Percentiles rank a stretch among this genome's conserved stretches.
Conservation (phyloP, 2,797 vertebrate genomes). For the Sebastolobus alascanus region DNA sequence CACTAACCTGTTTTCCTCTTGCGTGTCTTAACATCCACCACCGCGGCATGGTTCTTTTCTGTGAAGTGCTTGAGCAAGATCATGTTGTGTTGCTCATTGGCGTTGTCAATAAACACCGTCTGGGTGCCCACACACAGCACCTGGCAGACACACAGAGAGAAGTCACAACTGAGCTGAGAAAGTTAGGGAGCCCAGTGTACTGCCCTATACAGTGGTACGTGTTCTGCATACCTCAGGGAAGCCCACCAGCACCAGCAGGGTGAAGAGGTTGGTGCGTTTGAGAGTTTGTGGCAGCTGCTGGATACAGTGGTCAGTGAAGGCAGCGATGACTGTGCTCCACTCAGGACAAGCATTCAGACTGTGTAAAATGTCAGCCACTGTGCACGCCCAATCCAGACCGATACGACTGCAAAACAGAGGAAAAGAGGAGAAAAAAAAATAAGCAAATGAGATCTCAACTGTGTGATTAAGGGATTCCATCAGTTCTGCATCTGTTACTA, state of each 20-base stretch:
- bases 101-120: slow-evolving; percentile 96
- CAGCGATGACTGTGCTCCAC: slow-evolving; percentile 90
- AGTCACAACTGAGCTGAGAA: slow-evolving; percentile 5
- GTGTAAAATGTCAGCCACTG: slow-evolving; percentile 94
- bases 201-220: neutral
- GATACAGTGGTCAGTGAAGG: slow-evolving; percentile 94
- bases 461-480: neutral
- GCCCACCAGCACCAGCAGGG: slow-evolving; percentile 94
- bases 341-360: slow-evolving; percentile 89
- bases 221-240: slow-evolving; percentile 92
- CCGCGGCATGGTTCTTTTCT: slow-evolving; percentile 96
- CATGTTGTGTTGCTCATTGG: slow-evolving; percentile 94
- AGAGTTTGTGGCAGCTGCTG: slow-evolving; percentile 93
- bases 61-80: slow-evolving; percentile 98
- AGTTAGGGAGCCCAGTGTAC: neutral
- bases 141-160: slow-evolving; percentile 71
- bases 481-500: neutral
- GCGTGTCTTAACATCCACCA: slow-evolving; percentile 95
- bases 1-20: slow-evolving; percentile 95
- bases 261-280: slow-evolving; percentile 97
- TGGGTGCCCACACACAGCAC: slow-evolving; percentile 97
- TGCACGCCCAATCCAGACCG: slow-evolving; percentile 97
- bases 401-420: slow-evolving; percentile 86
- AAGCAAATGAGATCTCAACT: neutral
- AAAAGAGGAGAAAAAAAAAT: neutral